A percentile compares a stretch with the other conserved stretches of the same genome.
These are phyloP conservation scores for Halocynthia roretzi DNA, from an alignment of 23 tunicate species.

Conservation along the genomic window DNA sequence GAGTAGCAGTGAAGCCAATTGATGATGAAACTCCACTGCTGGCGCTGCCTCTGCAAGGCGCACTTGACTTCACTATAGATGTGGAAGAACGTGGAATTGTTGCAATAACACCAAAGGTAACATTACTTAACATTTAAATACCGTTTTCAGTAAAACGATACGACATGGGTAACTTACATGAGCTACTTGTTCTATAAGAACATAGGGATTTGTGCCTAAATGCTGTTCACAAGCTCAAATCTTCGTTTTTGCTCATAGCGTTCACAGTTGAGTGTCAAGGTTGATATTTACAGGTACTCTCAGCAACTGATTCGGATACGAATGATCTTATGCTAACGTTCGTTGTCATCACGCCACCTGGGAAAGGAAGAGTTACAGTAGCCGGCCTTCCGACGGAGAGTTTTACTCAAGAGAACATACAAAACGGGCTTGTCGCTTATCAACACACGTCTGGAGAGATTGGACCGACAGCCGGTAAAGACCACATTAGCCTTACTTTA, in stretches of 20 bases:
- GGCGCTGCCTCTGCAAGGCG: conserved; percentile 57
- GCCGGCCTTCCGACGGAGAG: conserved; percentile 41
- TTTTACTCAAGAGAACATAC: conserved; percentile 70
- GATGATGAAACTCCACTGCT: conserved; percentile 82
- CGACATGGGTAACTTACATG: too few species aligned
- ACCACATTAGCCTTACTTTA: conserved; percentile 55
- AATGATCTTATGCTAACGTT: conserved; percentile 73
- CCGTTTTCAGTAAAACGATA: too few species aligned
- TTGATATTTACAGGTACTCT: conserved; percentile 34
- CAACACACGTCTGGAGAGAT: conserved; percentile 88
- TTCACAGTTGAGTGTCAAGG: background rate
- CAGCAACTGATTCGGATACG: conserved; percentile 79
- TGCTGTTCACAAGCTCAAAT: background rate
- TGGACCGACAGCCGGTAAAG: conserved; percentile 58
- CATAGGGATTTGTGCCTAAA: too few species aligned
- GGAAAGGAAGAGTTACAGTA: conserved; percentile 54
- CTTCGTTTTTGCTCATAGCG: too few species aligned
- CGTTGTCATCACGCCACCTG: conserved; percentile 48
- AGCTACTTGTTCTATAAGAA: too few species aligned
- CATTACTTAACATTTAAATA: background rate
- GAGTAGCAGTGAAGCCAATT: conserved; percentile 48
- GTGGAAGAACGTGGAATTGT: conserved; percentile 60
- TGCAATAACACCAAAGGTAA: conserved; percentile 62
- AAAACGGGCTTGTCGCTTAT: conserved; percentile 60
- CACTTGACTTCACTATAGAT: conserved; percentile 47